These are phyloP conservation scores for Sebastes cheni DNA, from an alignment of 2,797 vertebrate species.

Conservation along the genomic window DNA sequence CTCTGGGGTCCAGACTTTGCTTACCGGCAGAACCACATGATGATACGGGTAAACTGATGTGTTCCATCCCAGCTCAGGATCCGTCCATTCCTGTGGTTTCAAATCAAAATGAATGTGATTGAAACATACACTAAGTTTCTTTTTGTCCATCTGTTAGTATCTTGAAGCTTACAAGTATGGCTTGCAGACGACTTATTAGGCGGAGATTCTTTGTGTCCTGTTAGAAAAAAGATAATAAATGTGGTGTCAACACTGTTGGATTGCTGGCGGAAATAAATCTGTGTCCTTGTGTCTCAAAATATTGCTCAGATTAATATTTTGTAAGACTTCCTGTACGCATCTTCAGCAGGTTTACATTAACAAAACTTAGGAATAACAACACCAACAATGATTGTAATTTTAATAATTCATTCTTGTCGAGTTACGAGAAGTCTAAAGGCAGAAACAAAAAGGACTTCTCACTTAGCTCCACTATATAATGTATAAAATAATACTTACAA, in stretches of 20 bases:
- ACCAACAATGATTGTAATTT: background rate
- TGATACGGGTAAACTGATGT: slow-evolving; percentile 42
- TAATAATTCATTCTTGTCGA: background rate
- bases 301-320: background rate
- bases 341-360: background rate
- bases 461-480: background rate
- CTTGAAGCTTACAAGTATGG: slow-evolving; percentile 60
- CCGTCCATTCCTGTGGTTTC: slow-evolving; percentile 66
- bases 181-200: slow-evolving; percentile 56
- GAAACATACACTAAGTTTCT: background rate
- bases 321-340: background rate
- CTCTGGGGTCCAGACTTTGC: slow-evolving; percentile 77
- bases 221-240: slow-evolving; percentile 2
- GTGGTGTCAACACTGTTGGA: background rate
- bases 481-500: slow-evolving; percentile 65
- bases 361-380: background rate
- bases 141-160: background rate
- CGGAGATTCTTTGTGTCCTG: slow-evolving; percentile 75
- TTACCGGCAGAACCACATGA: slow-evolving; percentile 66
- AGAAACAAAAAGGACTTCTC: background rate
- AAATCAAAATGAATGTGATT: background rate
- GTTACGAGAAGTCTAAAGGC: background rate
- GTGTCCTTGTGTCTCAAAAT: background rate
- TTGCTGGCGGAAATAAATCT: background rate
- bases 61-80: slow-evolving; percentile 73